Conservation (phyloP, 2,888 invertebrate genomes). For the Nephrotoma flavescens region DNA sequence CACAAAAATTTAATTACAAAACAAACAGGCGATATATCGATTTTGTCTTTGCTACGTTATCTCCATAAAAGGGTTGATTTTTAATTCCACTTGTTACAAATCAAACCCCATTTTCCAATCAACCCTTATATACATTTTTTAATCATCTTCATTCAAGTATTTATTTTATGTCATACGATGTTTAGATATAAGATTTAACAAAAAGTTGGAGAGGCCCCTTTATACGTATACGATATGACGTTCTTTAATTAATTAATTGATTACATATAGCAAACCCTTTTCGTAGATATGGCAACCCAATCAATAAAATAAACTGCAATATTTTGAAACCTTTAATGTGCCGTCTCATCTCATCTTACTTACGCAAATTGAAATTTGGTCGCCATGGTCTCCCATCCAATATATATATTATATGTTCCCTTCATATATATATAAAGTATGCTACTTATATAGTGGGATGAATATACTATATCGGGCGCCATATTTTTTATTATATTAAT, state of each 20-base stretch:
- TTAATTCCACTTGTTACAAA: not conserved
- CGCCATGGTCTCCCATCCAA: not conserved
- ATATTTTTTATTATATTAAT: not conserved
- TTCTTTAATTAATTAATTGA: not conserved
- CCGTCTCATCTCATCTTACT: not conserved
- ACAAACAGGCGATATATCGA: not conserved
- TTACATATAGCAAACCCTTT: not conserved
- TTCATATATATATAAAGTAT: not conserved
- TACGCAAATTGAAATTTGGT: not conserved
- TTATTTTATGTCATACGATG: conserved; percentile 1
- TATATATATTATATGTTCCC: not conserved
- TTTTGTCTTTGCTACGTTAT: not conserved
- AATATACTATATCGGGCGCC: not conserved
- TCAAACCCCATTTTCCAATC: not conserved
- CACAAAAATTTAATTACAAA: not conserved
- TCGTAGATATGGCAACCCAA: not conserved
- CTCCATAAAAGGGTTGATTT: not conserved
- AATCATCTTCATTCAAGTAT: not conserved
- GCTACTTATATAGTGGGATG: not conserved
- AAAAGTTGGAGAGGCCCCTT: not conserved
- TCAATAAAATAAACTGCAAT: not conserved
- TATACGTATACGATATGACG: not conserved
- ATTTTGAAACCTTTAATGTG: not conserved
- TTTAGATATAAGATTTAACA: not conserved
- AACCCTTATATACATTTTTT: not conserved